A percentile compares a stretch with the other conserved stretches of the same genome.
Conservation (phyloP, 1,140 invertebrate species). For the Chironomus tepperi region DNA sequence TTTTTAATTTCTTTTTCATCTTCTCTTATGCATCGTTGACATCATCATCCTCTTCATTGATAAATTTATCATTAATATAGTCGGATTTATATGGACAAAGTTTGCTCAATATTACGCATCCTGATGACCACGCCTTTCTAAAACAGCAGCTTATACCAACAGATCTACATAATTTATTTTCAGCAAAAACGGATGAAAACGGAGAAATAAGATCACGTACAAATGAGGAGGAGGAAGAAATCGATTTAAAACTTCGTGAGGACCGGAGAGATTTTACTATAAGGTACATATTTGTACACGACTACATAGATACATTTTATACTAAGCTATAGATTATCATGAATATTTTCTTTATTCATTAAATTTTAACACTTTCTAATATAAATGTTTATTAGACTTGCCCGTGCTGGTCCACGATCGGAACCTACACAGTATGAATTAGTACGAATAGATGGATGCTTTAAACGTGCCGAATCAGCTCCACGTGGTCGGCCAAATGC, state of each 20-base stretch:
- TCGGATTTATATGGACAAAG: conserved; percentile 77
- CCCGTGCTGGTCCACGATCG: conserved; percentile 50
- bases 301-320: too few relatives aligned
- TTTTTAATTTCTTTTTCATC: too few relatives aligned
- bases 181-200: conserved; percentile 35
- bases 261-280: conserved; percentile 42
- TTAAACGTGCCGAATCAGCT: conserved; percentile 45
- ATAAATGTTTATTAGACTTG: conserved; percentile 42
- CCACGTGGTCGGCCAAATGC: conserved; percentile 35
- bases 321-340: too few relatives aligned
- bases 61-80: conserved; percentile 39
- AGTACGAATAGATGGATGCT: conserved; percentile 48
- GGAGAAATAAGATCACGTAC: conserved; percentile 36
- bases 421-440: conserved; percentile 57
- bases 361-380: conserved; percentile 40
- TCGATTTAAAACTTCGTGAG: conserved; percentile 35
- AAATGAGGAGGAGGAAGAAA: conserved; percentile 38
- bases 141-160: conserved; percentile 54
- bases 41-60: not conserved
- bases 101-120: conserved; percentile 65
- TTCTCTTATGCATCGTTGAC: too few relatives aligned
- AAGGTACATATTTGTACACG: too few relatives aligned
- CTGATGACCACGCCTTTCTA: conserved; percentile 65
- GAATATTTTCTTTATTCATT: too few relatives aligned
- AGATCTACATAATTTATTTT: conserved; percentile 40